Base-by-base conservation (phyloP, 2,888 invertebrate genomes). In the Platynereis dumerilii region DNA sequence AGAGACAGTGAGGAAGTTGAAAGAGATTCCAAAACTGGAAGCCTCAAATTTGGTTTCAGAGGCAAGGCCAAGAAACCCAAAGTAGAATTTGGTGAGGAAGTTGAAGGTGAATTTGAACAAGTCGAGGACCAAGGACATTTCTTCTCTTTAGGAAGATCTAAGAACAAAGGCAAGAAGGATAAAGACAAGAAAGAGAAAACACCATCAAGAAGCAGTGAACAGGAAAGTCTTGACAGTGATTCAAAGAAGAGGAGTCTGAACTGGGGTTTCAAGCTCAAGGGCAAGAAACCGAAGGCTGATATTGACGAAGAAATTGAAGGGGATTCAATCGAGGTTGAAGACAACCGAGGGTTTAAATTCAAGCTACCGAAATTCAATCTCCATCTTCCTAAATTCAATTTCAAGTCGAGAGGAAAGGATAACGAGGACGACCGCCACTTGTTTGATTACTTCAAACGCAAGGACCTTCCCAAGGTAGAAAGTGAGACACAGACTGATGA, bases 21-120 rank as follows among this genome's bases (percentile, higher is more conserved):
- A n/a, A n/a, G n/a, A 20, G 22, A 48, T 7, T 48, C 48, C 48
- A 48, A 48, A 48, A 48, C 48, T 20, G 48, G 48, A 48, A 48
- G 22, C n/a, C n/a, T 48, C 10, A 20, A 20, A 20, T 48, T 22
- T 48, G n/a, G n/a, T 3, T 48, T 48, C 17, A 48, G 7, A n/a
- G 7, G 22, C 7, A 48, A 48, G 22, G n/a, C 48, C 3, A 22
- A 48, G 48, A 22, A 48, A 48, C 48, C 48, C 5, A 48, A 48
- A n/a, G 48, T 48, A 10, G 48, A 48, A 22, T 20, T 12, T 7
- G n/a, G 20, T 3, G 48, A 48, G 48, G 48, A 48, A 48, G 20
- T 22, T 10, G 22, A 48, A 48, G 48, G n/a, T 5, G 48, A 48
- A 22, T 20, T 48, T 34, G 34, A 34, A 12, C 34, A 34, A 34